A percentile compares a stretch with the other conserved stretches of the same genome.
Evolutionary conservation across 2,113 vertebrate genomes (phyloP).

Genomic region (Cheilinus undulatus): DNA sequence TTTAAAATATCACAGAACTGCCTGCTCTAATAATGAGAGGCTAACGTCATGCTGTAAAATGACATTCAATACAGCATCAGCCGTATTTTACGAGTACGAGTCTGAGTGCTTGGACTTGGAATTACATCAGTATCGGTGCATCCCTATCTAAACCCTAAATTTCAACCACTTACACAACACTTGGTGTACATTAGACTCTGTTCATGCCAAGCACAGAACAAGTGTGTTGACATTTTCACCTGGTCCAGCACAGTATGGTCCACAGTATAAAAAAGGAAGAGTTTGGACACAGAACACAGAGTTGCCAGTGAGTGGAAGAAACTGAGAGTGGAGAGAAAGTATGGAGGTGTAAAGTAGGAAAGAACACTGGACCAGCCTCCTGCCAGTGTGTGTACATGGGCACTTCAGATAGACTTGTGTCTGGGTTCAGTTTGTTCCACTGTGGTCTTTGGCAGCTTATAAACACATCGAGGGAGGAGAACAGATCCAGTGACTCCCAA

Average conservation of each 20-base stretch:
- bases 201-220: not conserved
- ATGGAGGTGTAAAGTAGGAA: constrained; percentile 42
- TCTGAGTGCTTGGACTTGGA: too few species aligned
- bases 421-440: constrained; percentile 58
- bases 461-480: constrained; percentile 89
- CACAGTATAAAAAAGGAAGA: constrained; percentile 2
- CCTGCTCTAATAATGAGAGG: too few species aligned
- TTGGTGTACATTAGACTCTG: constrained; percentile 34
- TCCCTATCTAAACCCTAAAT: too few species aligned
- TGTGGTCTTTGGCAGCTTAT: constrained; percentile 94
- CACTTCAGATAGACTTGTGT: constrained; percentile 86
- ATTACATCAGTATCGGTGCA: too few species aligned
- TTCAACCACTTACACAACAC: constrained; percentile 8
- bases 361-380: constrained; percentile 84
- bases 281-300: constrained; percentile 8
- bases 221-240: not conserved
- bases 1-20: too few species aligned
- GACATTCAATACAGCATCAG: too few species aligned
- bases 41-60: too few species aligned
- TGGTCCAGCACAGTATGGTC: constrained; percentile 30
- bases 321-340: not conserved
- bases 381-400: constrained; percentile 88
- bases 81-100: too few species aligned
- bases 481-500: constrained; percentile 93
- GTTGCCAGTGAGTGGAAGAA: constrained; percentile 13